Conservation (phyloP, 1,140 invertebrate species). For the Oncopeltus fasciatus region DNA sequence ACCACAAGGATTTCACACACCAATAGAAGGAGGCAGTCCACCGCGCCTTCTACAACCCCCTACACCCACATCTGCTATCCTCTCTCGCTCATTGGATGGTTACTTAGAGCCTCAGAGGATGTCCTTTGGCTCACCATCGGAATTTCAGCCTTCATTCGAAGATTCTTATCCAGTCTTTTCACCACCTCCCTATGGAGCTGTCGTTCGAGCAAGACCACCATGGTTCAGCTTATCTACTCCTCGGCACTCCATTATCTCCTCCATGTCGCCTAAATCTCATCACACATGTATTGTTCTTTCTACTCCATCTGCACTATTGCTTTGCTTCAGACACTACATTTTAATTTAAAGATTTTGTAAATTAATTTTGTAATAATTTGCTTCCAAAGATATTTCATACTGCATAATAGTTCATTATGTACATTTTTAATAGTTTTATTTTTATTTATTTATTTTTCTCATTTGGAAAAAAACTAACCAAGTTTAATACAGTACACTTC, state of each 20-base stretch:
- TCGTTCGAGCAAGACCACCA: slow-evolving; percentile 31
- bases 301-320: background rate
- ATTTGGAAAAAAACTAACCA: too few relatives aligned
- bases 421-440: too few relatives aligned
- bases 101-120: slow-evolving; percentile 67
- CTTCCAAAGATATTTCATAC: too few relatives aligned
- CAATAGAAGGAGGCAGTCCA: slow-evolving; percentile 30
- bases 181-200: slow-evolving; percentile 49
- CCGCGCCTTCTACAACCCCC: slow-evolving; percentile 43
- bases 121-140: slow-evolving; percentile 55
- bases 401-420: too few relatives aligned
- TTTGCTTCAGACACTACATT: background rate
- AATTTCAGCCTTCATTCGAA: slow-evolving; percentile 41
- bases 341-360: background rate
- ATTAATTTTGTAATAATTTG: background rate
- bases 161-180: slow-evolving; percentile 74
- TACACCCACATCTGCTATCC: slow-evolving; percentile 67
- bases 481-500: too few relatives aligned
- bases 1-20: slow-evolving; percentile 50
- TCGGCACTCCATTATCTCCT: slow-evolving; percentile 48
- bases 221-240: slow-evolving; percentile 40
- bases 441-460: too few relatives aligned
- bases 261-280: slow-evolving; percentile 57
- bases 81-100: slow-evolving; percentile 68
- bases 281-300: slow-evolving; percentile 51